Conservation (phyloP, 2,797 vertebrate genomes). For the Hemitrygon akajei region DNA sequence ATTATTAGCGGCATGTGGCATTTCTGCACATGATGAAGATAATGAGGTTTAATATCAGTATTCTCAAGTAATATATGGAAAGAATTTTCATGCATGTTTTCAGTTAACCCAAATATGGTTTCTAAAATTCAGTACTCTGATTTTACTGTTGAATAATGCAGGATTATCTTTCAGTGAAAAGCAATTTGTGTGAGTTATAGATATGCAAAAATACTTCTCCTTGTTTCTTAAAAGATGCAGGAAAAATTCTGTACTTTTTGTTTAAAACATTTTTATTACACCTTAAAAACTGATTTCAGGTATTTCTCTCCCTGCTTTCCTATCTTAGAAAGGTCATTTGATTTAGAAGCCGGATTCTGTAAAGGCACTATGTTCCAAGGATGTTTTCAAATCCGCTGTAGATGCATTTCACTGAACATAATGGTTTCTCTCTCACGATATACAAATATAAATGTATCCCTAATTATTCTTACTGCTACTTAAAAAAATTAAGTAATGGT, state of each 20-base stretch:
- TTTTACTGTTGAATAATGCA: background rate
- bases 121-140: background rate
- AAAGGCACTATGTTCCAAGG: constrained; percentile 14
- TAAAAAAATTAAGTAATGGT: background rate
- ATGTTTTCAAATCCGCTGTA: constrained; percentile 24
- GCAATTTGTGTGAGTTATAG: background rate
- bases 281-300: background rate
- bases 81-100: background rate
- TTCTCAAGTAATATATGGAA: constrained; percentile 1
- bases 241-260: background rate
- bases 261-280: background rate
- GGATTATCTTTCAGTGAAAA: background rate
- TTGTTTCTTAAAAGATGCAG: constrained; percentile 11
- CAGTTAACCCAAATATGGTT: background rate
- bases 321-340: background rate
- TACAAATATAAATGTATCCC: background rate
- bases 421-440: background rate
- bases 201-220: background rate
- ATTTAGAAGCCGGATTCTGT: background rate
- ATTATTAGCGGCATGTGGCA: constrained; percentile 7
- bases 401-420: background rate
- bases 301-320: constrained; percentile 17
- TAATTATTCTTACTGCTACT: background rate
- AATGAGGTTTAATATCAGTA: background rate
- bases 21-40: constrained; percentile 26